Evolutionary conservation across 2,113 vertebrate species (phyloP).

Genomic region (Epinephelus fuscoguttatus): DNA sequence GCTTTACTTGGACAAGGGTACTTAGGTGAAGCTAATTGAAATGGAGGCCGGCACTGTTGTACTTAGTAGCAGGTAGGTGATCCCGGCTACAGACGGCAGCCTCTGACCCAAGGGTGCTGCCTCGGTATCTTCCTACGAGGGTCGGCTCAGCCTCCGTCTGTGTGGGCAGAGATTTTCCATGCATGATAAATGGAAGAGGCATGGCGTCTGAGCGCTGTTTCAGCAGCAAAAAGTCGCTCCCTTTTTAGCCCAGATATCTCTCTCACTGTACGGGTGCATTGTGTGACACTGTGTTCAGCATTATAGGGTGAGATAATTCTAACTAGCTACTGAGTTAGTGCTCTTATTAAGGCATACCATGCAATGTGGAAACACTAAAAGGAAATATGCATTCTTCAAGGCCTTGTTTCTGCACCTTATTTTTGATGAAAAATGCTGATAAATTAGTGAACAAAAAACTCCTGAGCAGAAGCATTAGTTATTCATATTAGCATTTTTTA

Average conservation of each 20-base stretch:
- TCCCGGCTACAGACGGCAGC: constrained; percentile 43
- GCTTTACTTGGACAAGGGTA: constrained; percentile 47
- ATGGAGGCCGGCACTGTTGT: constrained; percentile 54
- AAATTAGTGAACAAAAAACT: not conserved
- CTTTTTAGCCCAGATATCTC: constrained; percentile 41
- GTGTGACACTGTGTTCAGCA: constrained; percentile 16
- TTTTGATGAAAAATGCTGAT: constrained; percentile 6
- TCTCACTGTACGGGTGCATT: constrained; percentile 6
- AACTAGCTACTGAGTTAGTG: not conserved
- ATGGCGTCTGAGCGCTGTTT: constrained; percentile 29
- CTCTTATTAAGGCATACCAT: constrained; percentile 1
- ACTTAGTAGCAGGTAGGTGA: constrained; percentile 52
- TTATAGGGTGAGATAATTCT: not conserved
- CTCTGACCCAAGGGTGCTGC: constrained; percentile 63
- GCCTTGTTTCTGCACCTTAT: not conserved
- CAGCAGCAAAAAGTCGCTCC: constrained; percentile 27
- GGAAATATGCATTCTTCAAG: not conserved
- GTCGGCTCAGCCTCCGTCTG: constrained; percentile 48
- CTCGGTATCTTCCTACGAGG: constrained; percentile 33
- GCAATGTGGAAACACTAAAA: not conserved
- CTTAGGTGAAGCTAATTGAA: constrained; percentile 70
- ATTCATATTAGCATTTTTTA: not conserved
- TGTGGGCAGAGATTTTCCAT: constrained; percentile 66
- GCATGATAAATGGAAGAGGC: constrained; percentile 55
- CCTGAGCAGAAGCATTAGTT: not conserved